Conservation (phyloP, 2,113 vertebrate species). For the Silurus asotus region DNA sequence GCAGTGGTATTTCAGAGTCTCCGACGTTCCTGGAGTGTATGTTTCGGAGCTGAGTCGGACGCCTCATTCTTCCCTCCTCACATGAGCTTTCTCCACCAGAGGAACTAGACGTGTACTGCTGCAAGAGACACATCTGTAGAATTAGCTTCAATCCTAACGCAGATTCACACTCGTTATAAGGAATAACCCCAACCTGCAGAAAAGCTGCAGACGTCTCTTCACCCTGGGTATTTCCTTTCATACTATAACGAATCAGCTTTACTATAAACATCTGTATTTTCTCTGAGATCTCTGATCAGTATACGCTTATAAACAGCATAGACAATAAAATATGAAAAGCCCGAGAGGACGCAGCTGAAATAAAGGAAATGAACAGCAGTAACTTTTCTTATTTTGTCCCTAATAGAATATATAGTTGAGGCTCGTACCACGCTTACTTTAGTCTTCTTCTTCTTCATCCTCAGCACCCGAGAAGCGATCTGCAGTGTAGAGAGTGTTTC, state of each 20-base stretch:
- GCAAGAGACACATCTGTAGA: conserved; percentile 43
- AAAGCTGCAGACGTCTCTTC: neutral
- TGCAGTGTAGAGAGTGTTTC: conserved; percentile 96
- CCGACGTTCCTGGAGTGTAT: conserved; percentile 83
- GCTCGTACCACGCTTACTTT: conserved; percentile 84
- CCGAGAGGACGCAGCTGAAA: neutral
- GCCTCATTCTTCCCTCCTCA: conserved; percentile 94
- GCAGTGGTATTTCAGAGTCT: conserved; percentile 83
- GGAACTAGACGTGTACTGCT: conserved; percentile 95
- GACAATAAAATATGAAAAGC: neutral
- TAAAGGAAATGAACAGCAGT: neutral
- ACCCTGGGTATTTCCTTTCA: neutral
- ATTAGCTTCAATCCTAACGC: neutral
- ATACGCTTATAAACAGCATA: neutral
- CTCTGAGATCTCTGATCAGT: neutral
- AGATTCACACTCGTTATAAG: neutral
- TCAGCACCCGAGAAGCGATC: conserved; percentile 91
- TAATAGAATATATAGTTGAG: neutral
- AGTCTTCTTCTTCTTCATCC: conserved; percentile 99
- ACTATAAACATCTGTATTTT: neutral
- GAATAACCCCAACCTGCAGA: neutral
- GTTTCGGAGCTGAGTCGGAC: conserved; percentile 91
- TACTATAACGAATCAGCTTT: neutral
- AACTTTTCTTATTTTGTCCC: neutral
- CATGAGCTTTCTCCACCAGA: conserved; percentile 98